Conservation (phyloP, 2,113 vertebrate species). For the Bubo blakistoni region DNA sequence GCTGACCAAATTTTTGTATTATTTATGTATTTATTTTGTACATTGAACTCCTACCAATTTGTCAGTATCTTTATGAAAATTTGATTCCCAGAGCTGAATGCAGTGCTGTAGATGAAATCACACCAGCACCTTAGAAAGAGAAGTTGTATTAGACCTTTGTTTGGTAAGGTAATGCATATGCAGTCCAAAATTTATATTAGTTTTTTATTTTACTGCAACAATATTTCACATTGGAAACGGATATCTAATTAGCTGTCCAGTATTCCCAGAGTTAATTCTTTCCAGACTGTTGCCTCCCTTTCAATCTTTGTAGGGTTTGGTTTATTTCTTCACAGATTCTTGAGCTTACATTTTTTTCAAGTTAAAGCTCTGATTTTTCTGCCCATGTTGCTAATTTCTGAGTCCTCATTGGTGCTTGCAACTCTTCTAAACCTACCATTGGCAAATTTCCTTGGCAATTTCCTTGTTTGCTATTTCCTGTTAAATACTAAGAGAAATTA, state of each 20-base stretch:
- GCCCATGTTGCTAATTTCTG: not conserved
- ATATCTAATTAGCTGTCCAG: not conserved
- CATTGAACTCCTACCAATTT: not conserved
- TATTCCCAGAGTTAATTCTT: not conserved
- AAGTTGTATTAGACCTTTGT: not conserved
- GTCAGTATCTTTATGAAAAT: not conserved
- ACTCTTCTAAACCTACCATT: not conserved
- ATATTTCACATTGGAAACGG: not conserved
- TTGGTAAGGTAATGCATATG: not conserved
- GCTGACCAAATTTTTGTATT: rapidly evolving
- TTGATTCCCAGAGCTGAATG: not conserved
- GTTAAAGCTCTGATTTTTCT: not conserved
- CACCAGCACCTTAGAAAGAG: not conserved
- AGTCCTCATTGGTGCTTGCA: not conserved
- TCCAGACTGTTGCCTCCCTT: not conserved
- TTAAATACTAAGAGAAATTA: not conserved
- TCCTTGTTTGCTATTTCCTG: not conserved
- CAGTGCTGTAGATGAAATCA: not conserved
- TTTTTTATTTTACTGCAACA: not conserved
- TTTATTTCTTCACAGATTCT: not conserved
- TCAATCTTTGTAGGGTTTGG: not conserved
- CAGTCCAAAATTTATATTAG: not conserved
- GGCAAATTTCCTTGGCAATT: not conserved
- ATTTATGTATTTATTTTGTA: not conserved
- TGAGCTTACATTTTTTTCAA: not conserved